phyloP scores from a whole-genome alignment of 2,113 vertebrate species.

The Dinomys branickii region DNA sequence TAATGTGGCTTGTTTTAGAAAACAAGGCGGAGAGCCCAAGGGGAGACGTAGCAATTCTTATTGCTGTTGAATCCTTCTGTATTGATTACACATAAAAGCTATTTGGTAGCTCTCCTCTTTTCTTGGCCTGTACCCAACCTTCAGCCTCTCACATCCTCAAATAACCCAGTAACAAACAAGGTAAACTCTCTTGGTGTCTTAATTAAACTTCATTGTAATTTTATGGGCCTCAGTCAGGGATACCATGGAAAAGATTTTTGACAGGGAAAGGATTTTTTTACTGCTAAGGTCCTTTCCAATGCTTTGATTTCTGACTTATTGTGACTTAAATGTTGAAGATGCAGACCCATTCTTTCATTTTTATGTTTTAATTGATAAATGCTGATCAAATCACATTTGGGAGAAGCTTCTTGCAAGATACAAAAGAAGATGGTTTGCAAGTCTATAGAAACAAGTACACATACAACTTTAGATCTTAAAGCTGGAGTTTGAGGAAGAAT shows the following conservation, averaged over 20 bases:
- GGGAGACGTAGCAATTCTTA: conserved; percentile 57
- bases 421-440: neutral
- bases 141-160: conserved; percentile 10
- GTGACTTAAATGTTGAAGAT: conserved; percentile 34
- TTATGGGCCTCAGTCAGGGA: neutral
- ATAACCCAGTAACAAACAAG: conserved; percentile 5
- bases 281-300: neutral
- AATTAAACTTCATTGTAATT: conserved; percentile 52
- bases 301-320: neutral
- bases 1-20: conserved; percentile 64
- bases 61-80: conserved; percentile 64
- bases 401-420: neutral
- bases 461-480: neutral
- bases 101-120: conserved; percentile 24
- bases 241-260: conserved; percentile 7
- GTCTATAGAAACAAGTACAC: neutral
- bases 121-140: neutral
- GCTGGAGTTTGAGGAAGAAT: neutral
- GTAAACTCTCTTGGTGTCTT: conserved; percentile 48
- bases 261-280: neutral
- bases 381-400: neutral
- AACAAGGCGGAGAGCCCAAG: conserved; percentile 62
- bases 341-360: neutral
- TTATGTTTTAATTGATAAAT: conserved; percentile 16
- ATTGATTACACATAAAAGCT: conserved; percentile 77